Evolutionary conservation across 2,888 invertebrate genomes (phyloP).

Genomic region (Eupithecia insigniata): DNA sequence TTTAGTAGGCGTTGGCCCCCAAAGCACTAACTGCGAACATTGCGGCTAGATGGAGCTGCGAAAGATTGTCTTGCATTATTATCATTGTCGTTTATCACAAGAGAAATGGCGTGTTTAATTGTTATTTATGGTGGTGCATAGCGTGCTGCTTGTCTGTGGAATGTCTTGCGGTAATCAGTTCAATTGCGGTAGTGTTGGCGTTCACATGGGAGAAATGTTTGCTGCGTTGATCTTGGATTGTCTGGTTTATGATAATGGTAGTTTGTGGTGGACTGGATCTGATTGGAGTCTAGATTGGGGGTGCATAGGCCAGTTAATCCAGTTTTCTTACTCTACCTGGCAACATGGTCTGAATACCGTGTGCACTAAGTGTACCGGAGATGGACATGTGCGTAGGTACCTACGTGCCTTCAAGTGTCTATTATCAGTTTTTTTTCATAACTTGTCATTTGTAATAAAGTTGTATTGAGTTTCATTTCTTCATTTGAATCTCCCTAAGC

Average conservation of each 20-base stretch:
- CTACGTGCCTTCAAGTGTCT: too few species aligned
- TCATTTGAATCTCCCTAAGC: too few species aligned
- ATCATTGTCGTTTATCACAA: not conserved
- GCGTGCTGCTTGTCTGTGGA: constrained; percentile 35
- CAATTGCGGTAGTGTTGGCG: constrained; percentile 31
- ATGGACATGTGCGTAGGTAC: too few species aligned
- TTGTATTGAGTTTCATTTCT: too few species aligned
- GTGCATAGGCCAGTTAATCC: not conserved
- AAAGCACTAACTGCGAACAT: not conserved
- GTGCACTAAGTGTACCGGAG: too few species aligned
- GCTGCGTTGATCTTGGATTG: not conserved
- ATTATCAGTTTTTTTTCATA: too few species aligned
- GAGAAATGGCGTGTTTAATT: constrained; percentile 42
- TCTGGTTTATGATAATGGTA: not conserved
- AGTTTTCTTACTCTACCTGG: not conserved
- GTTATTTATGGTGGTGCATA: constrained; percentile 44
- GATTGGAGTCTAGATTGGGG: constrained; percentile 6
- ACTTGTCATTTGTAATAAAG: too few species aligned
- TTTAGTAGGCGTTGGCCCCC: not conserved
- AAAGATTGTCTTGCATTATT: not conserved
- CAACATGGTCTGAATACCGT: not conserved
- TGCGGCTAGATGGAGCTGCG: not conserved
- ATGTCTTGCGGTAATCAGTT: constrained; percentile 42
- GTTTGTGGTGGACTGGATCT: not conserved
- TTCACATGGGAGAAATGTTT: constrained; percentile 4